Base-by-base conservation (phyloP, 2,113 vertebrate species). In the Chrysochloris asiatica region DNA sequence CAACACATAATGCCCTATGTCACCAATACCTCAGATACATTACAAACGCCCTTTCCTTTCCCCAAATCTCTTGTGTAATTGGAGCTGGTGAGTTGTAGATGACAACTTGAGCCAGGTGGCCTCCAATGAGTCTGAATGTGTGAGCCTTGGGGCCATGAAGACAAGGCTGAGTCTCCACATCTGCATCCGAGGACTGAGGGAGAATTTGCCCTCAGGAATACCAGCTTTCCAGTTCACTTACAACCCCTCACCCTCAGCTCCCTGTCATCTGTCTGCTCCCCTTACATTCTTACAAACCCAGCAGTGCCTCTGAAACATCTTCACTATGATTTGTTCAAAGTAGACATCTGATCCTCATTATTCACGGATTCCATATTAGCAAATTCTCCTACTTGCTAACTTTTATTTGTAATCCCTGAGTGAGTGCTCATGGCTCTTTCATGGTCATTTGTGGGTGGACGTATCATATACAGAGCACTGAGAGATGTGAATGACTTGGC, bases 121-220 rank as follows among this genome's bases (percentile, higher is more conserved):
- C n/a, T n/a, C n/a, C n/a, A n/a, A n/a, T n/a, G n/a, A n/a, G n/a
- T n/a, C n/a, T n/a, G n/a, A n/a, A n/a, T n/a, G n/a, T n/a, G n/a
- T n/a, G n/a, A n/a, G n/a, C 1, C 0, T 1, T 3, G 2, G 38
- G 28, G 19, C 47, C 52, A 7, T 16, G 10, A 3, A 14, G 61
- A 19, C 19, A 80, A 91, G 41, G 14, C 26, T 54, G 41, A 14
- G 48, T 33, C 61, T 56, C n/a, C n/a, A n/a, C n/a, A n/a, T n/a
- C n/a, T 38, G 21, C 1, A 13, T 8, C 14, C 17, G n/a, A 72
- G 48, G 21, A 19, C 52, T 81, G 47, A 52, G 0, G 2, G n/a
- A 43, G 48, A 87, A 47, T 50, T 16, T 56, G 26, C 11, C 24
- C 33, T 50, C 9, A 11, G 43, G 3, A 17, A 36, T 14, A 26